phyloP scores from a whole-genome alignment of 2,113 vertebrate species.

The Leucopsar rothschildi region DNA sequence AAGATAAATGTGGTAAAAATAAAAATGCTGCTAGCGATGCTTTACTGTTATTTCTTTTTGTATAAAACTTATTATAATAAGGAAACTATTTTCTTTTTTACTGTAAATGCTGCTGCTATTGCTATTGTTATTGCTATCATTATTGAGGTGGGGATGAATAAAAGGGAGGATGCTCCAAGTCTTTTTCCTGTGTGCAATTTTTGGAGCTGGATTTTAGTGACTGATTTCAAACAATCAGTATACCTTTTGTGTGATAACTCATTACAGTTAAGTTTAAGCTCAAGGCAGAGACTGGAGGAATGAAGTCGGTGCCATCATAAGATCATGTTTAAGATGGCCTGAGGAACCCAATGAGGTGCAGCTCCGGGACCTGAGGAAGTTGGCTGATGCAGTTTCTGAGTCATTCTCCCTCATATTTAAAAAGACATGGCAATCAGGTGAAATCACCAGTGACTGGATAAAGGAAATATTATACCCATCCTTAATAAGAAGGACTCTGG shows the following conservation, averaged over 20 bases:
- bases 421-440: not conserved
- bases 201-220: not conserved
- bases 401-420: not conserved
- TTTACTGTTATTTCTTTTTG: not conserved
- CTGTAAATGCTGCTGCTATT: not conserved
- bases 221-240: not conserved
- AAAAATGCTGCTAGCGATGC: not conserved
- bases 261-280: not conserved
- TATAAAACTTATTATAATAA: not conserved
- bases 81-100: not conserved
- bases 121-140: not conserved
- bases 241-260: not conserved
- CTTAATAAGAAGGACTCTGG: not conserved
- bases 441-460: not conserved
- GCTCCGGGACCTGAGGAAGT: not conserved
- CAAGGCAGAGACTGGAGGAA: not conserved
- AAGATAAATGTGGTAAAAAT: not conserved
- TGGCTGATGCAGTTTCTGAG: not conserved
- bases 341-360: not conserved
- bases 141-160: not conserved
- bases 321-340: accelerated
- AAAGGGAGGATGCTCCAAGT: not conserved
- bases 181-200: not conserved
- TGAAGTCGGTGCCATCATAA: not conserved
- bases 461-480: not conserved